Evolutionary conservation across 1,140 invertebrate genomes (phyloP), one percentile per base, ranked within the genome.

Genomic region (Bombus sibiricus): DNA sequence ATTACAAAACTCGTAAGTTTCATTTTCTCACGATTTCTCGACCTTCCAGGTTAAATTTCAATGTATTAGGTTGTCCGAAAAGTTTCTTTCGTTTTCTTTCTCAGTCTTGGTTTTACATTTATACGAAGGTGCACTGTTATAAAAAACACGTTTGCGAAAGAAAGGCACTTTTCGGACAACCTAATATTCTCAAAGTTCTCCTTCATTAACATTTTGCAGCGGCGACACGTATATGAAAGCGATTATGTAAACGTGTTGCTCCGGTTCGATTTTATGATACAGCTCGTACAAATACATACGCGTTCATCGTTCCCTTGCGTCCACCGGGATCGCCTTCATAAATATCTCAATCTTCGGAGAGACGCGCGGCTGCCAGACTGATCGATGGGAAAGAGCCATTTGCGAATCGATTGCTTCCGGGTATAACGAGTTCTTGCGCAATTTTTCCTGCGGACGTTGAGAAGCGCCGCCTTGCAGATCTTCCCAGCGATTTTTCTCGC

Each of bases 301-400:
- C 66, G 66, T 59, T 25, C 71, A 22, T 53, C 47, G 47, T 47
- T 18, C 15, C 57, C 8, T 53, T 39, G 32, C 75, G 59, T 84
- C 68, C 80, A 72, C 59, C n/a, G 89, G 76, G 79, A 88, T 90
- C 87, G 86, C 89, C 81, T 88, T 91, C 86, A 85, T 88, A 88
- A 91, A 91, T 90, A 88, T 88, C 87, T 90, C 84, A 81, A 89
- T 88, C 80, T 88, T 75, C 22, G 15, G 25, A 57, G 43, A 59
- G 43, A 81, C 77, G 75, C 37, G 75, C 57, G 18, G 73, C 47
- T 75, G 69, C 32, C 77, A 81, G 86, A 53, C 86, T 37, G 76
- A 89, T 89, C 88, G 88, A 89, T 86, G 87, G 85, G 69, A 81
- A 83, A 69, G 80, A 75, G 66, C 71, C 72, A 81, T 89, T 80